Evolutionary conservation across 2,797 vertebrate genomes (phyloP), one percentile per base, ranked within the genome.

Genomic region (Antennarius maculatus): DNA sequence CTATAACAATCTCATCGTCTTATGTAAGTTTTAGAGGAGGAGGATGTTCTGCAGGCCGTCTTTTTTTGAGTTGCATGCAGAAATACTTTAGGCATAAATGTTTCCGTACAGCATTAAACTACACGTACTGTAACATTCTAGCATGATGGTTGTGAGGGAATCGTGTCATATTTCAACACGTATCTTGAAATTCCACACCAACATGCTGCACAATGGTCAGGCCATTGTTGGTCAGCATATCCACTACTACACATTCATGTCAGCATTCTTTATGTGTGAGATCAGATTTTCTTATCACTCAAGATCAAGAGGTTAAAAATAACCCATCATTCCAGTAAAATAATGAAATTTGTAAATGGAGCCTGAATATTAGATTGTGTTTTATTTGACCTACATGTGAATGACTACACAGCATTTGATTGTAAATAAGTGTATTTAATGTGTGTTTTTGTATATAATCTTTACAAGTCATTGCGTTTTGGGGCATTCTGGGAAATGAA

Each of bases 21-120:
- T 77, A 74, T 42, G 60, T 75, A 83, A 83, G 64, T 62, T 64
- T 60, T 37, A 52, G 58, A 39, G 43, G 54, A 56, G 46, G 68
- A 69, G 66, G 71, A 68, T 51, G 41, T 54, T 52, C 11, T 62
- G 46, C 46, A 54, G n/a, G 29, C 31, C 37, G 18, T 6, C 66
- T 51, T 54, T 55, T 43, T 61, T 45, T 18, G 8, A 69, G 52
- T 69, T 51, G 62, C 34, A 16, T 58, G 46, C 43, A 54, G 34
- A 78, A 71, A 72, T 66, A 68, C 41, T 51, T 6, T 41, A n/a
- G 28, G n/a, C 56, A 48, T 62, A 46, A 27, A 51, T 71, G 57
- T 61, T 61, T 64, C 15, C 31, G 53, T 13, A 45, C 15, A 56
- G 18, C n/a, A 54, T 39, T 45, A 61, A 68, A 71, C 48, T 34